These are phyloP conservation scores for Scaptomyza caliginosa DNA, from an alignment of 2,888 invertebrate genomes.

Conservation along the genomic window DNA sequence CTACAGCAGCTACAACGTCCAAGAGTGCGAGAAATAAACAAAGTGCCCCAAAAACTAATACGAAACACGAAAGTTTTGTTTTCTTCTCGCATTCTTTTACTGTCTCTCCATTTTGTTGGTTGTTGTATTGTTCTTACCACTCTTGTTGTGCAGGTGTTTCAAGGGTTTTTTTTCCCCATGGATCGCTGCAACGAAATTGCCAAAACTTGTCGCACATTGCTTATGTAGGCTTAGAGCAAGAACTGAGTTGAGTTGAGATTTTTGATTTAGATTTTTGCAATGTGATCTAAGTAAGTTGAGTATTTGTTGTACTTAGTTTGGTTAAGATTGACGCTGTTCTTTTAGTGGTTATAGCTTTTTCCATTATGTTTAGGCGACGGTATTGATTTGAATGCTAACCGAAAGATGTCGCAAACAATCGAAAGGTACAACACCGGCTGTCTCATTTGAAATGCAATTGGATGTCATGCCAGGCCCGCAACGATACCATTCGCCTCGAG, in stretches of 20 bases:
- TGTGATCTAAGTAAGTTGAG: background rate
- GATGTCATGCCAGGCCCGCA: conserved; percentile 34
- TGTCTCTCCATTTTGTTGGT: conserved; percentile 13
- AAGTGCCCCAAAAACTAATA: conserved; percentile 35
- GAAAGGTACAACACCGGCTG: background rate
- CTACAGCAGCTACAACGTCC: conserved; percentile 5
- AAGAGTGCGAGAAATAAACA: conserved; percentile 46
- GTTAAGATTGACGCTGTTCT: too few species aligned
- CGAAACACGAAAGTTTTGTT: conserved; percentile 39
- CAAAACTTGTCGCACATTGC: conserved; percentile 51
- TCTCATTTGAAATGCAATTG: conserved; percentile 31
- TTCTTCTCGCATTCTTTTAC: conserved; percentile 18
- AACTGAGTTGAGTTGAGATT: too few species aligned
- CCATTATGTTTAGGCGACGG: background rate
- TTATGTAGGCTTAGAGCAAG: conserved; percentile 34
- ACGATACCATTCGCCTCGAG: conserved; percentile 27
- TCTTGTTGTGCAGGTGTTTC: conserved; percentile 41
- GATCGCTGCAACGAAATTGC: conserved; percentile 44
- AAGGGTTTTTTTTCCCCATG: conserved; percentile 29
- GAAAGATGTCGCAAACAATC: conserved; percentile 16
- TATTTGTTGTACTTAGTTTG: too few species aligned
- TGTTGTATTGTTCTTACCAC: background rate
- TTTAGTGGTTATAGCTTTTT: background rate
- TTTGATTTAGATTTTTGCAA: too few species aligned
- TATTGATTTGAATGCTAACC: conserved; percentile 10